Evolutionary conservation across 2,888 invertebrate genomes (phyloP).

Genomic region (Lepidonotus clava): DNA sequence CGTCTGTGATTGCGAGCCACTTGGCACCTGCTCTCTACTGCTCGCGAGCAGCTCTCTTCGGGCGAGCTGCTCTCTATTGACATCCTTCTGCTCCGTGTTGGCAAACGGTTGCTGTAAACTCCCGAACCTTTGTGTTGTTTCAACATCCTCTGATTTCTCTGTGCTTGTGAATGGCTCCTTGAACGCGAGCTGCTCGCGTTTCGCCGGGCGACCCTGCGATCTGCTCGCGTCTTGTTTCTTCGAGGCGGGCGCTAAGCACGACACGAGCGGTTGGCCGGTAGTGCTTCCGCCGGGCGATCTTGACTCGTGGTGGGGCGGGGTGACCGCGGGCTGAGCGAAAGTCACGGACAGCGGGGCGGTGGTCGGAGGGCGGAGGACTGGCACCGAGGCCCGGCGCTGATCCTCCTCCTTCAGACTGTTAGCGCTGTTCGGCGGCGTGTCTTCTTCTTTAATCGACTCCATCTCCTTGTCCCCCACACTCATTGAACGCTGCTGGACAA

Average conservation of each 20-base stretch:
- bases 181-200: too few relatives aligned
- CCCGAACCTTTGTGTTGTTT: too few relatives aligned
- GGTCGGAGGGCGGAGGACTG: neutral
- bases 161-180: too few relatives aligned
- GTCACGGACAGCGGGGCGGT: neutral
- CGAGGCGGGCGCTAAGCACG: neutral
- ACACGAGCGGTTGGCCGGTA: neutral
- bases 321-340: constrained; percentile 33
- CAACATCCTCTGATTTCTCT: too few relatives aligned
- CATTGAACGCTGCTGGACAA: constrained; percentile 49
- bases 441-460: constrained; percentile 79
- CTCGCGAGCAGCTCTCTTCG: too few relatives aligned
- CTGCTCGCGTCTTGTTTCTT: neutral
- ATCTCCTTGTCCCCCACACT: constrained; percentile 71
- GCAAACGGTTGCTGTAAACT: too few relatives aligned
- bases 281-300: neutral
- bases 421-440: constrained; percentile 70
- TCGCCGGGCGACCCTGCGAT: too few relatives aligned
- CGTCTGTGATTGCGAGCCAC: neutral
- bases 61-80: too few relatives aligned
- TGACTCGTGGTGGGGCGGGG: neutral
- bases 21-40: too few relatives aligned
- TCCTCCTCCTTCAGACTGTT: constrained; percentile 62
- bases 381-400: constrained; percentile 22
- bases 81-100: too few relatives aligned